Evolutionary conservation across 2,113 vertebrate genomes (phyloP).

Genomic region (Puntigrus tetrazona): DNA sequence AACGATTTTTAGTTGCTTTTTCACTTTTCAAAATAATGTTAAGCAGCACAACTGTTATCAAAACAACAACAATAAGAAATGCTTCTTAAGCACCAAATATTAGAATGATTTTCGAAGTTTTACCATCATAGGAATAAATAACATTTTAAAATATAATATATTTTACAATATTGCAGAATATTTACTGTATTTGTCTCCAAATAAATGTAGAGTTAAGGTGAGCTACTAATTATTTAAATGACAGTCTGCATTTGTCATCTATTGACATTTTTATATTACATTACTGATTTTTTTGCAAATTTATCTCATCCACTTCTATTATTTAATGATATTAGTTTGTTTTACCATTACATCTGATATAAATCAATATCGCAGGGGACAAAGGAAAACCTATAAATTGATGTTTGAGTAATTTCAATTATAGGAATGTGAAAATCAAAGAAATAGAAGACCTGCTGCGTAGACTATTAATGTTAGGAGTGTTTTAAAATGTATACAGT

Average conservation of each 20-base stretch:
- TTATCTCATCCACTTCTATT: background rate
- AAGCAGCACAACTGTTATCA: background rate
- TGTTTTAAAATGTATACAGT: background rate
- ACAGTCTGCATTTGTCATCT: background rate
- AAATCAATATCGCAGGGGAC: too few species aligned
- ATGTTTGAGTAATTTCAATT: background rate
- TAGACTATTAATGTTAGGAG: background rate
- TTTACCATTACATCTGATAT: background rate
- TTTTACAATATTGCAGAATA: background rate
- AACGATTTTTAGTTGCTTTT: background rate
- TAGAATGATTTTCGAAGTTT: background rate
- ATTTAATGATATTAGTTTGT: background rate
- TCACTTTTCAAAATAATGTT: too few species aligned
- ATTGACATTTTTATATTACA: background rate
- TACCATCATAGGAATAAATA: background rate
- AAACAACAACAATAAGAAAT: background rate
- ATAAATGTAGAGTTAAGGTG: background rate
- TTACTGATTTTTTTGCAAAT: background rate
- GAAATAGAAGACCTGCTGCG: background rate
- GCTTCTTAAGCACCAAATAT: background rate
- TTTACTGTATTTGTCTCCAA: background rate
- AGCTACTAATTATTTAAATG: background rate
- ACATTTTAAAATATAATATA: background rate
- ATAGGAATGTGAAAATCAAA: background rate
- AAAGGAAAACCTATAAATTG: background rate